Base-by-base conservation (phyloP, 2,888 invertebrate species). In the Dysmachus trigonus region DNA sequence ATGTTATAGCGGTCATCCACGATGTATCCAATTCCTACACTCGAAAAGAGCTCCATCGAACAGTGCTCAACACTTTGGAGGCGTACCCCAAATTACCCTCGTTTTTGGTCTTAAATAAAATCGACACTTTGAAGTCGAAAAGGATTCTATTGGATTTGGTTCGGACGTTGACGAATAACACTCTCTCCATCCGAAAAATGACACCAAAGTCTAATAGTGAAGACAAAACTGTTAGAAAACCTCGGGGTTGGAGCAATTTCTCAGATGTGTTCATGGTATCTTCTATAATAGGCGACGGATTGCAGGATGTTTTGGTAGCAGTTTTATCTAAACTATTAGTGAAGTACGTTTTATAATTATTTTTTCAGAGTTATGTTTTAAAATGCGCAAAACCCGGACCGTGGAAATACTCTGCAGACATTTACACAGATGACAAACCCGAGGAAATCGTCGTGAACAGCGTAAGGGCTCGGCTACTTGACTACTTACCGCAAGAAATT, bases 221-320 rank as follows among this genome's bases (percentile, higher is more conserved):
- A 13, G 33, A 86, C 47, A 13, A 30, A 8, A 73, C 6, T 10
- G 38, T 51, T 31, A 13, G 22, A 33, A 89, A 90, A 0, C 86
- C 88, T 85, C 87, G 88, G 0, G 94, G 95, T 7, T 96, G 96
- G 96, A 93, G 94, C n/a, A 91, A 95, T 88, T 99, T 99, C 92
- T 93, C 94, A 33, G 95, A 96, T 90, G 95, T 99, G 10, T 99
- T 99, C 91, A 95, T 98, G 93, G 94, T 98, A n/a, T 98, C 98
- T 8, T 96, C 98, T 0, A 91, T 97, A 33, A 94, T 94, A 86
- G 96, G 96, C 30, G 95, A 95, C 92, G 97, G 97, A 1, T 92
- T 97, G 1, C 92, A 93, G 38, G 95, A 95, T 89, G 92, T 98
- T 35, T 94, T 94, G 93, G 96, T 96, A 90, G 90, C 41, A 33